A percentile compares a stretch with the other conserved stretches of the same genome.
Evolutionary conservation across 1,140 invertebrate genomes (phyloP).

Genomic region (Zaprionus tsacasi): DNA sequence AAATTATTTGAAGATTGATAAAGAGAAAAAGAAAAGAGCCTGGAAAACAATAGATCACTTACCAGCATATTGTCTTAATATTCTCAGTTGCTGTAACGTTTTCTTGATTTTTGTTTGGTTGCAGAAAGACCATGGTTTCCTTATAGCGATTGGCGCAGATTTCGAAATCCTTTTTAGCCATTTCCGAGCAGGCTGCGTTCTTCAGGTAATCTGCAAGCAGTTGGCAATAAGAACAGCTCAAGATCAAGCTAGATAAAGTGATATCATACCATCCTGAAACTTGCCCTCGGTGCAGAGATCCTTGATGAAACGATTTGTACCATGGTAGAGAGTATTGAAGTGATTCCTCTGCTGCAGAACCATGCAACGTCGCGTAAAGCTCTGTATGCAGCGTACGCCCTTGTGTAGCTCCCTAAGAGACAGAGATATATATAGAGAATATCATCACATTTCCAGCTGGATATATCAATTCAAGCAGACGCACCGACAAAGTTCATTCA

Average conservation of each 20-base stretch:
- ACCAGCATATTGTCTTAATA: constrained; percentile 88
- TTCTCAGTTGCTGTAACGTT: constrained; percentile 85
- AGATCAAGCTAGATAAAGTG: not conserved
- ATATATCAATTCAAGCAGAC: constrained; percentile 78
- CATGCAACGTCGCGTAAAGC: constrained; percentile 90
- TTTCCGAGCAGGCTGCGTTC: constrained; percentile 89
- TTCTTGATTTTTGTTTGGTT: constrained; percentile 85
- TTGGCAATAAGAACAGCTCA: too few species aligned
- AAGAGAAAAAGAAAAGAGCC: not conserved
- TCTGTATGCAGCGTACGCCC: constrained; percentile 90
- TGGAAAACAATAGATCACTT: constrained; percentile 7
- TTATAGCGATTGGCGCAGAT: constrained; percentile 88
- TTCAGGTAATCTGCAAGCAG: constrained; percentile 87
- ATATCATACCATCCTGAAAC: constrained; percentile 88
- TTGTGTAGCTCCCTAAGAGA: constrained; percentile 88
- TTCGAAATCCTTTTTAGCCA: constrained; percentile 88
- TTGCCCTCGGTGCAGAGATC: constrained; percentile 90
- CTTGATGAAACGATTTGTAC: constrained; percentile 89
- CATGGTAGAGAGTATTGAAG: constrained; percentile 89
- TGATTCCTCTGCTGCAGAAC: constrained; percentile 88
- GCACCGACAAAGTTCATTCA: constrained; percentile 87
- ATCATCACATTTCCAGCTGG: not conserved
- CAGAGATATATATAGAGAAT: not conserved
- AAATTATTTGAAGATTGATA: not conserved
- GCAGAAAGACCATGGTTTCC: constrained; percentile 85